Percentiles rank a stretch among this genome's conserved stretches.
phyloP scores from a whole-genome alignment of 2,113 vertebrate genomes.

The Chamaea fasciata region DNA sequence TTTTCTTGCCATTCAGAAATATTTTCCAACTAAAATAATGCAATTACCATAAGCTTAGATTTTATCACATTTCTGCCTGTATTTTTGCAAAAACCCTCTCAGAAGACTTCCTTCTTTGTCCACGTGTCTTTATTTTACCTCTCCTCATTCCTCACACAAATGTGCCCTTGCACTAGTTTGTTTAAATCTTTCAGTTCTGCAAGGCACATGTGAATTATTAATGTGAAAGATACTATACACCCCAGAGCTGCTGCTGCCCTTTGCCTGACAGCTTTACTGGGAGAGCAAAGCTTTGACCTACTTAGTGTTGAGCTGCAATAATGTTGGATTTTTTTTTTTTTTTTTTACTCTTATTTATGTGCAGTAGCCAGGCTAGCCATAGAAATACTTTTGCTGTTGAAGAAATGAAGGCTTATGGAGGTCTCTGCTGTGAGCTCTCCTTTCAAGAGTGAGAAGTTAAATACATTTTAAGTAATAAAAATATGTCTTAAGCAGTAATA shows the following conservation, averaged over 20 bases:
- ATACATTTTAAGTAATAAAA: background rate
- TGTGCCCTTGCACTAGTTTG: accelerated
- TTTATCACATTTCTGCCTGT: background rate
- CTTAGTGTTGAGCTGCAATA: background rate
- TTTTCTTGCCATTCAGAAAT: background rate
- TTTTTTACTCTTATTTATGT: background rate
- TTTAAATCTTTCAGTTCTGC: background rate
- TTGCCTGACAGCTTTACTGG: background rate
- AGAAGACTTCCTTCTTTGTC: background rate
- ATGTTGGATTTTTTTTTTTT: no score
- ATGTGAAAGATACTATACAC: background rate
- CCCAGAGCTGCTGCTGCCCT: background rate
- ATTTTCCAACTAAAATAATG: background rate
- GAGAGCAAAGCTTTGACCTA: background rate
- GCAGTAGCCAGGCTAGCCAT: background rate
- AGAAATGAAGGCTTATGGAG: background rate
- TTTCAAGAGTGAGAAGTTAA: background rate
- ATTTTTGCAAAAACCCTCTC: background rate
- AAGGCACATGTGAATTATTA: background rate
- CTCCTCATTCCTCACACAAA: background rate
- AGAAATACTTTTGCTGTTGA: background rate
- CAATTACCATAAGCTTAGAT: background rate
- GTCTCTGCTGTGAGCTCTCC: background rate
- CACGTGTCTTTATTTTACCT: background rate
- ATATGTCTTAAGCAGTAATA: background rate